Evolutionary conservation across 2,888 invertebrate genomes (phyloP).

Genomic region (Craniophora ligustri): DNA sequence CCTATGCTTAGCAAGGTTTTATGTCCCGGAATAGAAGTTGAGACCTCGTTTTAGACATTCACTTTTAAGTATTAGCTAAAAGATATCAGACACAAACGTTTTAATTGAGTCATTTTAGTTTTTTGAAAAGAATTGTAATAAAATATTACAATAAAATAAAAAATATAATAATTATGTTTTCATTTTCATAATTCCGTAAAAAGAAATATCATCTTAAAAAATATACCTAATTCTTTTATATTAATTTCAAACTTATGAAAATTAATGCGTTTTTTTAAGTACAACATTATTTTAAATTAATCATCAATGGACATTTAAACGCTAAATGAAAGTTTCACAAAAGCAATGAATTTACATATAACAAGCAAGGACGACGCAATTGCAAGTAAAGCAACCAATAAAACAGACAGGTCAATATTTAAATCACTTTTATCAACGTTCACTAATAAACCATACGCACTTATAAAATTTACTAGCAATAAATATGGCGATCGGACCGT

Average conservation of each 20-base stretch:
- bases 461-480: slow-evolving; percentile 83
- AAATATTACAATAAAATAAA: too few relatives aligned
- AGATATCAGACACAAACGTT: too few relatives aligned
- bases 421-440: slow-evolving; percentile 72
- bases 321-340: slow-evolving; percentile 1
- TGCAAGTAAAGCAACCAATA: slow-evolving; percentile 48
- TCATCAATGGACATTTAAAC: too few relatives aligned
- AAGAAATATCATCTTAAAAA: too few relatives aligned
- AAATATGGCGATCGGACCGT: slow-evolving; percentile 79
- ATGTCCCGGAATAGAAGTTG: slow-evolving; percentile 19
- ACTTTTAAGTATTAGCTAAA: slow-evolving; percentile 27
- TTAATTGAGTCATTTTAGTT: too few relatives aligned
- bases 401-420: slow-evolving; percentile 66
- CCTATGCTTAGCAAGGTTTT: slow-evolving; percentile 27
- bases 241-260: too few relatives aligned
- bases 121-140: too few relatives aligned
- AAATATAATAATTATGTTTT: too few relatives aligned
- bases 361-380: slow-evolving; percentile 48
- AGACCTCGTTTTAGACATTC: slow-evolving; percentile 40
- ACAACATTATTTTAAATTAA: too few relatives aligned
- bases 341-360: slow-evolving; percentile 31
- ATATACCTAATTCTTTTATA: too few relatives aligned
- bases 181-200: too few relatives aligned
- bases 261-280: too few relatives aligned
- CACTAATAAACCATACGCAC: slow-evolving; percentile 75